Conservation (phyloP, 2,113 vertebrate species). For the Lipophrys pholis region DNA sequence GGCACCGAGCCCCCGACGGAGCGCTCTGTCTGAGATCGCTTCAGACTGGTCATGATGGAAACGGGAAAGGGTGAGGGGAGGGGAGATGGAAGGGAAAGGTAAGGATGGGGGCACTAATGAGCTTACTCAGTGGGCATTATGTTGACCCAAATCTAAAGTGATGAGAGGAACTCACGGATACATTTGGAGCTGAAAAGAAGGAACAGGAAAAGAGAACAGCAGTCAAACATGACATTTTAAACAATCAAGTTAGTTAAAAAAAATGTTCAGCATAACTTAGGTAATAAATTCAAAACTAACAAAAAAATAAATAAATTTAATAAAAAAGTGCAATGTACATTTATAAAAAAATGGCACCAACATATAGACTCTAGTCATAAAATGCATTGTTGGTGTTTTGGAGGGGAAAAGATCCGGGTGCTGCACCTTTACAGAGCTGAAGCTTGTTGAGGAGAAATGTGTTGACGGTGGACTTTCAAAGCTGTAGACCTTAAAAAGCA, state of each 20-base stretch:
- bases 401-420: too few species aligned
- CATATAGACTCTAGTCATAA: neutral
- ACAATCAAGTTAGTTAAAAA: too few species aligned
- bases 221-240: neutral
- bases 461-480: constrained; percentile 17
- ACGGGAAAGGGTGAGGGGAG: constrained; percentile 49
- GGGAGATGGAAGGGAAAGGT: constrained; percentile 55
- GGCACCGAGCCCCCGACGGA: constrained; percentile 91
- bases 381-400: neutral
- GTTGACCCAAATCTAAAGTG: constrained; percentile 22
- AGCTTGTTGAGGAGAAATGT: constrained; percentile 10
- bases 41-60: constrained; percentile 96
- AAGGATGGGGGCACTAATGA: constrained; percentile 34
- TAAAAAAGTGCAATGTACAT: neutral
- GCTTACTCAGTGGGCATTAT: constrained; percentile 32
- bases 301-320: too few species aligned
- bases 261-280: too few species aligned
- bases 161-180: constrained; percentile 43
- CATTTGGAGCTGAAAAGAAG: constrained; percentile 64
- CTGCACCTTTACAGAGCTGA: constrained; percentile 45
- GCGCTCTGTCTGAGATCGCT: constrained; percentile 98
- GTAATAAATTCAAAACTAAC: too few species aligned
- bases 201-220: constrained; percentile 20
- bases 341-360: neutral
- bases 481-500: constrained; percentile 30